A percentile compares a stretch with the other conserved stretches of the same genome.
phyloP scores from a whole-genome alignment of 2,113 vertebrate genomes.

The Pristiophorus japonicus region DNA sequence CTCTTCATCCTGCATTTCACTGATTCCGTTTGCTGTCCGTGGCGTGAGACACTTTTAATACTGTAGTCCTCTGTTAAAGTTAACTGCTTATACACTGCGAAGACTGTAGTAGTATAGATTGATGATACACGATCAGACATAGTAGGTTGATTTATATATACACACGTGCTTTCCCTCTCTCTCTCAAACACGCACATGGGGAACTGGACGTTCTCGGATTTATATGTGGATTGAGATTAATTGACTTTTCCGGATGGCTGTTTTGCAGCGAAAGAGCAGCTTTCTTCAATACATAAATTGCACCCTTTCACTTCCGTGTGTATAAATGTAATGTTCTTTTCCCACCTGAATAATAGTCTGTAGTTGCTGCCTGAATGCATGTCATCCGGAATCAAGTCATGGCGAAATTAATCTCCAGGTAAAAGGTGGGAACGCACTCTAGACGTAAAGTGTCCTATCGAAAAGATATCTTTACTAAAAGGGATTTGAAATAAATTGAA shows the following conservation, averaged over 20 bases:
- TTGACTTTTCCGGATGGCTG: conserved; percentile 1
- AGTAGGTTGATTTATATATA: background rate
- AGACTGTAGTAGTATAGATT: background rate
- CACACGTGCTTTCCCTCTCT: background rate
- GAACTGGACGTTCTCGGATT: background rate
- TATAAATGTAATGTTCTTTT: background rate
- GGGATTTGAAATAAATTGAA: background rate
- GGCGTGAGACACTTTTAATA: background rate
- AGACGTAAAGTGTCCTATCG: background rate
- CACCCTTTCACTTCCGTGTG: background rate
- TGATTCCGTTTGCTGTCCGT: background rate
- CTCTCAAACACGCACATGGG: background rate
- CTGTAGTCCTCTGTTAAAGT: background rate
- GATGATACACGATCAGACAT: background rate
- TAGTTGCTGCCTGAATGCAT: background rate
- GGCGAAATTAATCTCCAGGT: background rate
- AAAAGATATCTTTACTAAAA: too few species aligned
- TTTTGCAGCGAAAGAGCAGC: background rate
- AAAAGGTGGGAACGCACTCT: background rate
- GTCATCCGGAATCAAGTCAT: background rate
- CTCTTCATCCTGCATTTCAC: background rate
- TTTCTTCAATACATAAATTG: background rate
- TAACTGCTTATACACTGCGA: background rate
- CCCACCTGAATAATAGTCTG: background rate
- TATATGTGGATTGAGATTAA: background rate